These are phyloP conservation scores for Diarsia rubi DNA, from an alignment of 2,888 invertebrate genomes.

Conservation along the genomic window DNA sequence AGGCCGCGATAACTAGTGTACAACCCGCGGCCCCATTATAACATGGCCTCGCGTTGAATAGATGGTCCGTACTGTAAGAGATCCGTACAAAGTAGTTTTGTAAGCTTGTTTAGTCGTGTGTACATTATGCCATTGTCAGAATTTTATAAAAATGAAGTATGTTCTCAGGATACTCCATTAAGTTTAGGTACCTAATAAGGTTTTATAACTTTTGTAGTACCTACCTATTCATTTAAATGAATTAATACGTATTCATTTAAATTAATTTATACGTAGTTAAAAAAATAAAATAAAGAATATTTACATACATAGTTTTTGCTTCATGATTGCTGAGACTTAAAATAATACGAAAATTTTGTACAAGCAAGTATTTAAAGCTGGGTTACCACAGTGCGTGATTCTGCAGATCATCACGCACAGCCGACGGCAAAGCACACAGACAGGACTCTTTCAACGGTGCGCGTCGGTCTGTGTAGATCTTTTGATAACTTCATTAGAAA, in stretches of 20 bases:
- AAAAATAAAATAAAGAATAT: background rate
- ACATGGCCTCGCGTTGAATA: too few relatives aligned
- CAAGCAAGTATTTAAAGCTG: background rate
- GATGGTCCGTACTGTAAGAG: too few relatives aligned
- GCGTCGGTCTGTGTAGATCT: too few relatives aligned
- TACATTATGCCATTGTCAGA: background rate
- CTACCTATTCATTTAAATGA: background rate
- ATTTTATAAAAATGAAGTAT: background rate
- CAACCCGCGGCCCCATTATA: too few relatives aligned
- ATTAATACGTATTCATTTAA: background rate
- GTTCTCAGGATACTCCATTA: background rate
- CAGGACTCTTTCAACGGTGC: too few relatives aligned
- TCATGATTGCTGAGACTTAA: background rate
- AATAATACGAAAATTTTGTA: background rate
- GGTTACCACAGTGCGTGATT: too few relatives aligned
- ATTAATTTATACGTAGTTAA: background rate
- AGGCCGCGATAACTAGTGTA: too few relatives aligned
- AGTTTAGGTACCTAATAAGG: background rate
- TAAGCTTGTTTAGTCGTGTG: background rate
- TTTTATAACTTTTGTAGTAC: background rate
- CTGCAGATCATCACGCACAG: too few relatives aligned
- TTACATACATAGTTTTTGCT: background rate
- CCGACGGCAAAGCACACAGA: too few relatives aligned
- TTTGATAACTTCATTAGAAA: too few relatives aligned
- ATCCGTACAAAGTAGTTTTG: too few relatives aligned